A percentile compares a stretch with the other conserved stretches of the same genome.
These are phyloP conservation scores for Sceloporus tristichus DNA, from an alignment of 2,113 vertebrate species.

Conservation along the genomic window DNA sequence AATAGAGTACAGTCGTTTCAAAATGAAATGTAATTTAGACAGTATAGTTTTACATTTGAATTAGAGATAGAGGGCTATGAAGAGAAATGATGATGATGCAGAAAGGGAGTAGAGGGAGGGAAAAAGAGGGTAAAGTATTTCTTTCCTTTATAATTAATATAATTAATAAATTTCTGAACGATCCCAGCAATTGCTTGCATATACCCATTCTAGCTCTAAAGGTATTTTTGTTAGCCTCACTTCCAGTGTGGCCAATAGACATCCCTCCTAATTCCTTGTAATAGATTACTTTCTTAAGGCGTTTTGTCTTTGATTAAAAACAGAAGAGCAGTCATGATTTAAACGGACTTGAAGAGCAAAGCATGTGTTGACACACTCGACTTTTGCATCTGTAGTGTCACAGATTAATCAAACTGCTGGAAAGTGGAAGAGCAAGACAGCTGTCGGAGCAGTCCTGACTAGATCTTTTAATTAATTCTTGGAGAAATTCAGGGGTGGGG, in stretches of 20 bases:
- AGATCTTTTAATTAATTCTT: constrained; percentile 68
- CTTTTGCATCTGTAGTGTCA: constrained; percentile 70
- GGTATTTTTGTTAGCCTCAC: constrained; percentile 17
- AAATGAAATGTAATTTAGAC: background rate
- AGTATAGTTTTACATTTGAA: background rate
- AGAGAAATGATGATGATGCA: background rate
- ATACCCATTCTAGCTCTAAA: constrained; percentile 46
- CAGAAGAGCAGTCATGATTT: constrained; percentile 76
- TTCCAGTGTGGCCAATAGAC: constrained; percentile 1
- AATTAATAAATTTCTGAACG: background rate
- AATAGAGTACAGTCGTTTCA: too few relatives aligned
- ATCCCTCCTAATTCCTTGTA: constrained; percentile 70
- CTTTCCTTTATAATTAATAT: background rate
- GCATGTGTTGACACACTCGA: constrained; percentile 44
- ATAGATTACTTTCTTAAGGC: constrained; percentile 73
- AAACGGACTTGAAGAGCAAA: constrained; percentile 68
- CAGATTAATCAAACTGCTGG: constrained; percentile 75
- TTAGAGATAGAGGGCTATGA: background rate
- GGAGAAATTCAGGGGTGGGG: constrained; percentile 1
- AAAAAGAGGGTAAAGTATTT: background rate
- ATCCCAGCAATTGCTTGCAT: background rate
- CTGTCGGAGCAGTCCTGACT: constrained; percentile 66
- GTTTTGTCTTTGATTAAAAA: constrained; percentile 74
- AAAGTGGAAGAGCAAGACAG: constrained; percentile 68
- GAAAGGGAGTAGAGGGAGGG: background rate